Evolutionary conservation across 2,797 vertebrate genomes (phyloP).

Genomic region (Cynopterus sphinx): DNA sequence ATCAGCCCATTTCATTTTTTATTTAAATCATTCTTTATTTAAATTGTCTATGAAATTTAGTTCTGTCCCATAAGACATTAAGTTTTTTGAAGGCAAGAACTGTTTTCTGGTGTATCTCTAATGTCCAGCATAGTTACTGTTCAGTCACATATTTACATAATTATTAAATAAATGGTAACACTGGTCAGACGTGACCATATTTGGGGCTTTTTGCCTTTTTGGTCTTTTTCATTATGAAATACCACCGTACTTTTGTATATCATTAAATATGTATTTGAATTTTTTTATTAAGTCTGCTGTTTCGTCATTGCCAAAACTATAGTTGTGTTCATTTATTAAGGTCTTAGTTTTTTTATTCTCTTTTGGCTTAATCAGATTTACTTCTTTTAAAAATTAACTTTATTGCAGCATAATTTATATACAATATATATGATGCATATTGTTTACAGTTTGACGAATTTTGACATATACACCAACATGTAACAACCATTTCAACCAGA

Average conservation of each 20-base stretch:
- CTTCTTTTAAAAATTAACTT: background rate
- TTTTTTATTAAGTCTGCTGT: background rate
- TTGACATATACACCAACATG: background rate
- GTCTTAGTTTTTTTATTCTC: background rate
- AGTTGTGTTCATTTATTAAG: background rate
- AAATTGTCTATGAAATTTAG: background rate
- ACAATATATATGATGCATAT: background rate
- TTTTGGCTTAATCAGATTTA: background rate
- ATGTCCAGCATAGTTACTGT: background rate
- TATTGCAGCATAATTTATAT: background rate
- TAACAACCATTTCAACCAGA: background rate
- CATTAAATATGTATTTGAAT: background rate
- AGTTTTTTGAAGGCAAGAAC: background rate
- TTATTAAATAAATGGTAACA: background rate
- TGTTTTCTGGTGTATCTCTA: background rate
- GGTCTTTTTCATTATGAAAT: background rate
- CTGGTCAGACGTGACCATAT: background rate
- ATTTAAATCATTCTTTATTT: constrained; percentile 6
- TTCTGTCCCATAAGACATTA: background rate
- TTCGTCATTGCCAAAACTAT: background rate
- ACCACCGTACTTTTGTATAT: background rate
- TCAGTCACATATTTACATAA: background rate
- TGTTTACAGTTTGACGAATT: background rate
- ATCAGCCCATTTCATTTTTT: background rate
- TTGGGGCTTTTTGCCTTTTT: background rate